A percentile compares a stretch with the other conserved stretches of the same genome.
Evolutionary conservation across 1,140 invertebrate species (phyloP).

Genomic region (Globodera ellingtonae): DNA sequence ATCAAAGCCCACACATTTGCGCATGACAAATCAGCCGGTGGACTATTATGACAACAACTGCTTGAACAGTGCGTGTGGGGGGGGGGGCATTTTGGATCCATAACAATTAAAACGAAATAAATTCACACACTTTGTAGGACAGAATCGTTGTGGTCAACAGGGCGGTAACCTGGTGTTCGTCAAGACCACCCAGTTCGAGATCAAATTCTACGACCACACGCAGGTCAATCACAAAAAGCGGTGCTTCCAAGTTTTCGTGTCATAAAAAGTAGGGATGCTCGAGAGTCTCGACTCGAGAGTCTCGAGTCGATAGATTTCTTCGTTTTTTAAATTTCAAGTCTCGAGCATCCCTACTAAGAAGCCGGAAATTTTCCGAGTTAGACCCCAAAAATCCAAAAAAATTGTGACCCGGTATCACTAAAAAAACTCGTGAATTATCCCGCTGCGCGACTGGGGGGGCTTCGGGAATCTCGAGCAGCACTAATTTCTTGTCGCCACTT

Average conservation of each 20-base stretch:
- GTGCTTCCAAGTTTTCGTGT: not conserved
- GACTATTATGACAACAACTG: slow-evolving; percentile 65
- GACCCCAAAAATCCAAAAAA: no score
- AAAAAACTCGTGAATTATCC: not conserved
- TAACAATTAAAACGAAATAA: slow-evolving; percentile 9
- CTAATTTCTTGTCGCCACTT: not conserved
- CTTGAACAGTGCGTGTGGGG: slow-evolving; percentile 51
- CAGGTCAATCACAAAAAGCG: slow-evolving; percentile 33
- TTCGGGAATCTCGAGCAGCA: no score
- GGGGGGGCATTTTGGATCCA: not conserved
- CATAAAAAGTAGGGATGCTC: no score
- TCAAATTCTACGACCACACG: slow-evolving; percentile 65
- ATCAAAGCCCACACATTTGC: slow-evolving; percentile 61
- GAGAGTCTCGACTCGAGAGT: no score
- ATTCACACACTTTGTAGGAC: slow-evolving; percentile 31
- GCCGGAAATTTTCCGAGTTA: no score
- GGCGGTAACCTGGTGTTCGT: slow-evolving; percentile 64
- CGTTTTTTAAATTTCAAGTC: no score
- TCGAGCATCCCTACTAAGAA: no score
- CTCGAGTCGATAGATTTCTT: no score
- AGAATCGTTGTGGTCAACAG: slow-evolving; percentile 63
- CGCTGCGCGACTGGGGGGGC: no score
- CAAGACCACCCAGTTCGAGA: slow-evolving; percentile 65
- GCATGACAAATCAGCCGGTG: slow-evolving; percentile 59
- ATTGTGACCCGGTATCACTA: not conserved